phyloP scores from a whole-genome alignment of 2,113 vertebrate genomes.

The Ifrita kowaldi region DNA sequence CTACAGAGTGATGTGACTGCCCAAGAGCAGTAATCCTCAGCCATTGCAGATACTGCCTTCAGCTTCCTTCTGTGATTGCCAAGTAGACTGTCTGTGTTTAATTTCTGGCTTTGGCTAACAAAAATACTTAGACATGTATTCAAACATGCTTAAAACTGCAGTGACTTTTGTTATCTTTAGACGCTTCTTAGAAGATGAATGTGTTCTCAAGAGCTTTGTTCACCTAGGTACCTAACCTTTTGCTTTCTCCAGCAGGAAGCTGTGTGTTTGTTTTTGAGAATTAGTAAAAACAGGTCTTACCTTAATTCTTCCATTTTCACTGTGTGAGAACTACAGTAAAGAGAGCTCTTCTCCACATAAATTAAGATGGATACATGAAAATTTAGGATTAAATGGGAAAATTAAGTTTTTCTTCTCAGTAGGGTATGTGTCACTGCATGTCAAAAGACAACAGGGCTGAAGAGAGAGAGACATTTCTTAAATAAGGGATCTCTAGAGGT shows the following conservation, averaged over 20 bases:
- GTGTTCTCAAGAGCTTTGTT: background rate
- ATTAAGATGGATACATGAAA: background rate
- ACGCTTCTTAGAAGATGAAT: background rate
- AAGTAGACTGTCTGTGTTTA: background rate
- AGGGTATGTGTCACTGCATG: background rate
- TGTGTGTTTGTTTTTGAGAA: background rate
- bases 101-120: background rate
- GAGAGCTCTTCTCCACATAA: background rate
- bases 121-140: background rate
- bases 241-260: background rate
- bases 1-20: background rate
- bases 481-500: background rate
- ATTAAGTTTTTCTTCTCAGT: background rate
- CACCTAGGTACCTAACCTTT: background rate
- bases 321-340: background rate
- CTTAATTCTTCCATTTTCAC: background rate
- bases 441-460: background rate
- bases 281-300: background rate
- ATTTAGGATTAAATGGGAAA: background rate
- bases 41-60: background rate
- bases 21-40: background rate
- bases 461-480: background rate
- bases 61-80: background rate
- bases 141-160: background rate
- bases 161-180: background rate